Percentiles rank a stretch among this genome's conserved stretches.
Conservation (phyloP, 53 echinoderm and acorn worm genomes). For the Astropecten irregularis region DNA sequence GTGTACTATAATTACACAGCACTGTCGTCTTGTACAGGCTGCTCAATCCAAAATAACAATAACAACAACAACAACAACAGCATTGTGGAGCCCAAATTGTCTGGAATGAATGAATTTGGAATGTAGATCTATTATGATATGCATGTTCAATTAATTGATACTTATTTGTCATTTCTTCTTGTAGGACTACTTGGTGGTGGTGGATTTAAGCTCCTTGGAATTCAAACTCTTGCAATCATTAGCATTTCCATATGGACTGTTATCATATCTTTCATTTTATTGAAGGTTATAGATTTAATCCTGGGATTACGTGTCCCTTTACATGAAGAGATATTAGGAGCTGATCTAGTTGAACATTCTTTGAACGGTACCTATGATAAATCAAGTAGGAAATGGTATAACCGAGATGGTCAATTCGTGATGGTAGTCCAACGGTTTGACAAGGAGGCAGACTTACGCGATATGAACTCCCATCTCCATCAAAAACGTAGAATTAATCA, state of each 20-base stretch:
- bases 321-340: conserved; percentile 82
- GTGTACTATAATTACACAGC: too few relatives aligned
- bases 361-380: conserved; percentile 70
- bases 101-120: too few relatives aligned
- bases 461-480: conserved; percentile 36
- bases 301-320: conserved; percentile 75
- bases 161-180: too few relatives aligned
- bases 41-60: too few relatives aligned
- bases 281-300: conserved; percentile 65
- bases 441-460: conserved; percentile 29
- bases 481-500: too few relatives aligned
- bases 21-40: too few relatives aligned
- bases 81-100: too few relatives aligned
- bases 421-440: conserved; percentile 49
- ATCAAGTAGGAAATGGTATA: conserved; percentile 54
- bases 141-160: too few relatives aligned
- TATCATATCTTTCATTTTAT: conserved; percentile 50
- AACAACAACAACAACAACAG: too few relatives aligned
- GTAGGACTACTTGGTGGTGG: conserved; percentile 75
- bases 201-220: conserved; percentile 71
- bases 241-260: conserved; percentile 61
- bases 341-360: conserved; percentile 80
- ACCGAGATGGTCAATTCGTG: conserved; percentile 60
- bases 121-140: too few relatives aligned
- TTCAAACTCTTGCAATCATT: conserved; percentile 64